phyloP scores from a whole-genome alignment of 2,113 vertebrate species.

The Ptilonorhynchus violaceus region DNA sequence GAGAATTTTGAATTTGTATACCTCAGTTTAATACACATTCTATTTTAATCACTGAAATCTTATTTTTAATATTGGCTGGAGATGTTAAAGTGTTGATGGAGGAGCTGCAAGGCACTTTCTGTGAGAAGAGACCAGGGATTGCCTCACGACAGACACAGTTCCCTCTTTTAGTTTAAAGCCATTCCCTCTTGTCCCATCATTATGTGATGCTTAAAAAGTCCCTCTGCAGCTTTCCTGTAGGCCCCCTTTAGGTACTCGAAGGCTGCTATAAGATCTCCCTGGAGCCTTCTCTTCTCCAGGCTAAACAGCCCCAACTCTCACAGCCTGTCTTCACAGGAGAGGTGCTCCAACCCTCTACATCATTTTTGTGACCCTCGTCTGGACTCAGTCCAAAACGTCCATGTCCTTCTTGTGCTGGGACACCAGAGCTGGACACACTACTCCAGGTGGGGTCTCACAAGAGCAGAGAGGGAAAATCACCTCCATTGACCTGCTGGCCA shows the following conservation, averaged over 20 bases:
- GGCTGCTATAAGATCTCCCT: neutral
- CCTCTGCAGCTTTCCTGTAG: neutral
- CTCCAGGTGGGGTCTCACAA: neutral
- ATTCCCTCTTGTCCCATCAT: neutral
- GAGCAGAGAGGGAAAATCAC: neutral
- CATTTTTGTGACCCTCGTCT: neutral
- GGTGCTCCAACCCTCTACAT: neutral
- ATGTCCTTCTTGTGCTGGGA: neutral
- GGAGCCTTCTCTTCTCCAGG: neutral
- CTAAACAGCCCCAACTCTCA: neutral
- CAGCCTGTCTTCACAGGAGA: neutral
- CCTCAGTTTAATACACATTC: neutral
- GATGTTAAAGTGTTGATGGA: neutral
- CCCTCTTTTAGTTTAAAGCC: neutral
- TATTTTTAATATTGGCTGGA: neutral
- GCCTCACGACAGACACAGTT: neutral
- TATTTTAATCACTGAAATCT: neutral
- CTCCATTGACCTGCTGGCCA: neutral
- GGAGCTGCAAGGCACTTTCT: neutral
- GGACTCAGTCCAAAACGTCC: neutral
- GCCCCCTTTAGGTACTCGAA: neutral
- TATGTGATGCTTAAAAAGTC: neutral
- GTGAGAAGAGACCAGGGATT: neutral
- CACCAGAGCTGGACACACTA: neutral
- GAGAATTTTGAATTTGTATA: neutral